Base-by-base conservation (phyloP, 37 sponge, comb jelly and placozoan species). In the Haliclona indistincta region DNA sequence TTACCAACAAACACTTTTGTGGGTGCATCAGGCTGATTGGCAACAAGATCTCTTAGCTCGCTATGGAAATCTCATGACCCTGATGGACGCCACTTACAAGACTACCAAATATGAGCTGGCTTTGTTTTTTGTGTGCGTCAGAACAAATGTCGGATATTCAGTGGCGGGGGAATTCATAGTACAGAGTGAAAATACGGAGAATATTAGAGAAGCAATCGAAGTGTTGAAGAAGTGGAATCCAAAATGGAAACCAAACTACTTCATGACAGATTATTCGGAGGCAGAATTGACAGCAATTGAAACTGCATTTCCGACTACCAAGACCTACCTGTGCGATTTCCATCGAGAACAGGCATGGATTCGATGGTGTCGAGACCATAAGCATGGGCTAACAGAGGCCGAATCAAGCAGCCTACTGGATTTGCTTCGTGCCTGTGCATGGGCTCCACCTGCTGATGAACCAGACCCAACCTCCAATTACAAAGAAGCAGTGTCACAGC, bases 261-360 rank as follows among this genome's bases (percentile, higher is more conserved):
- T 69, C 51, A 61, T 80, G 63, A 70, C 53, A 17, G 81, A 80
- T 42, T 69, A 80, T 51, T 80, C 81, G 30, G 81, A 80, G n/a
- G 81, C 71, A 35, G 81, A 80, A 34, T 17, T 52, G 4, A 45
- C 8, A 3, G 73, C 82, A 23, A 63, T 81, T 47, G 38, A 29
- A 26, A 28, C 67, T 2, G 41, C 44, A 10, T 73, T 73, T 63
- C 74, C 73, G 15, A 35, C 6, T 2, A 55, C 73, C 2, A 61
- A 32, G 29, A 28, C 30, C 34, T 81, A 63, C 42, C 74, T 81
- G 43, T 81, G 82, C 52, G 82, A 81, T 38, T 81, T 72, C 56
- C 82, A 65, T 30, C 19, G 62, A 30, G 62, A 60, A 20, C 62
- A 60, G 25, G 62, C 62, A 10, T 60, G 62, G 62, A 30, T 8